Evolutionary conservation across 2,888 invertebrate genomes (phyloP), one percentile per base, ranked within the genome.

Genomic region (Epinotia ramella): DNA sequence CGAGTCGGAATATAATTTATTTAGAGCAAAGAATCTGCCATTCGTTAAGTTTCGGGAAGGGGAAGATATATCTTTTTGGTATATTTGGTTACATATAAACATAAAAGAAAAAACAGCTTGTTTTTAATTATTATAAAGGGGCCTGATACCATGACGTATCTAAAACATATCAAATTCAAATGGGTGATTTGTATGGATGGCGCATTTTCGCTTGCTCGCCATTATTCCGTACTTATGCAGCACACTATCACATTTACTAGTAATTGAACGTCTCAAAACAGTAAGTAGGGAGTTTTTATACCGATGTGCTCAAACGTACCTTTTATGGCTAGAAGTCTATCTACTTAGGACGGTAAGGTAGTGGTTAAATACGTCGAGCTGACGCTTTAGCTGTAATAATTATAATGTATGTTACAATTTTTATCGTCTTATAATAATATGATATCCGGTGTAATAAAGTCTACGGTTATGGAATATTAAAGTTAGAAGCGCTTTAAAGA

Each of bases 391-490:
- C 75, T 44, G 76, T 70, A 77, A 77, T 76, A 76, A 79, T 80
- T 79, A 77, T 70, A 73, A 71, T 33, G 33, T 64, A 28, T 44
- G 40, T 40, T 56, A 40, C 60, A 78, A 62, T 78, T 73, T 79
- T 80, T 80, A 79, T 77, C 75, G 63, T 69, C 69, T 77, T 78
- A 78, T 77, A 80, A 77, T 78, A 78, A 78, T 64, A 80, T 77
- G 81, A 79, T 79, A 80, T 80, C 79, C 79, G 79, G 75, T 77
- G 71, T 79, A 79, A 81, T 82, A 82, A 79, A 81, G 75, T 69
- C 71, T 73, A 75, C 77, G 67, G 73, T 77, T 65, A 78, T 79
- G 75, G 71, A 49, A 74, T 76, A 66, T 71, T 73, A 64, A 78
- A 79, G 78, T 72, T 78, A 77, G 68, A 76, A 77, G 77, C 77